Base-by-base conservation (phyloP, 2,888 invertebrate species). In the Clunio marinus region DNA sequence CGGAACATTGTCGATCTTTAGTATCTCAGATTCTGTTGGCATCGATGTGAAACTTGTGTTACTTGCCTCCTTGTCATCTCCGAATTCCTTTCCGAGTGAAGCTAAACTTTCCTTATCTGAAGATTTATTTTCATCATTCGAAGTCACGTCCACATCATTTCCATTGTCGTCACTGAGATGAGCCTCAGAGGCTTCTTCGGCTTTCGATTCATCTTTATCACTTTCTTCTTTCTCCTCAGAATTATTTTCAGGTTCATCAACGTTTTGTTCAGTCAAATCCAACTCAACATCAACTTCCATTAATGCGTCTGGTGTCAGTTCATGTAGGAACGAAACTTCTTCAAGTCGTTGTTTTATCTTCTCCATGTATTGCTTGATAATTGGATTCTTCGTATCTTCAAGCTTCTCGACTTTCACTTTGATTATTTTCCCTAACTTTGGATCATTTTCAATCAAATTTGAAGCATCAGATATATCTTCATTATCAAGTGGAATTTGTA, bases 341-440 rank as follows among this genome's bases (percentile, higher is more conserved):
- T 57, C 27, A 27, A 51, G 13, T 22, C 25, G 24, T 25, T 57
- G n/a, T n/a, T 5, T 4, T 2, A 57, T 20, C 20, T 57, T 8
- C 13, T 25, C 15, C 15, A 66, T 5, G 27, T 28, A 66, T 20
- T 55, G 66, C 24, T 66, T 66, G 1, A 66, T 32, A 10, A 66
- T 22, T 20, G 35, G 7, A 25, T 28, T 66, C 55, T 66, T 66
- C n/a, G 66, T 55, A n/a, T 66, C 35, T 28, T 66, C 66, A 22
- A 66, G 51, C 28, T 46, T 66, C 28, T 66, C 66, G 5, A 66
- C 66, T 27, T 66, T 66, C 13, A 66, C 66, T n/a, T n/a, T n/a
- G n/a, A n/a, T n/a, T n/a, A n/a, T n/a, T n/a, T n/a, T n/a, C n/a
- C n/a, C n/a, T n/a, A n/a, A n/a, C n/a, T n/a, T n/a, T n/a, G n/a